A percentile compares a stretch with the other conserved stretches of the same genome.
Evolutionary conservation across 2,888 invertebrate species (phyloP).

Genomic region (Anarsia innoxiella): DNA sequence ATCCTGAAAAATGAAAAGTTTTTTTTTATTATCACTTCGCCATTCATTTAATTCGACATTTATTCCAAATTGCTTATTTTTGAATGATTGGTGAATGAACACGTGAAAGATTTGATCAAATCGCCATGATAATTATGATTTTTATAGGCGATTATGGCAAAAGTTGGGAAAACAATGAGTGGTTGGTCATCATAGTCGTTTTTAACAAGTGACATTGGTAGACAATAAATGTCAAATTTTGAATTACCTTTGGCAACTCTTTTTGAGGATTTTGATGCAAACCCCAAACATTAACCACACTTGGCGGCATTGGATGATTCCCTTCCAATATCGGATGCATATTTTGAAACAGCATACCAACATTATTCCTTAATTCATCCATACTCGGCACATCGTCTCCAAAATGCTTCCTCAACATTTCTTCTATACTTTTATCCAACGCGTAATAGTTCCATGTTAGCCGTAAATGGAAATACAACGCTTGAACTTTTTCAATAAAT

Average conservation of each 20-base stretch:
- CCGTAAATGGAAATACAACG: slow-evolving; percentile 17
- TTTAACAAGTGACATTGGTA: background rate
- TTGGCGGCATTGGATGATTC: slow-evolving; percentile 50
- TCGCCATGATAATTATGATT: no score
- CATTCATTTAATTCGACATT: background rate
- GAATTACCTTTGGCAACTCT: slow-evolving; percentile 44
- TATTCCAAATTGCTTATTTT: no score
- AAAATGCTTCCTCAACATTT: slow-evolving; percentile 22
- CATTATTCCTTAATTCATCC: slow-evolving; percentile 25
- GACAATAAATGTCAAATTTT: background rate
- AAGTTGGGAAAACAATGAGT: background rate
- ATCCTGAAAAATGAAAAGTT: slow-evolving; percentile 29
- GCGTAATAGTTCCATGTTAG: slow-evolving; percentile 12
- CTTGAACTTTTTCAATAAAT: slow-evolving; percentile 25
- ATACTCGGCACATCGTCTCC: slow-evolving; percentile 26
- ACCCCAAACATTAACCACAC: slow-evolving; percentile 50
- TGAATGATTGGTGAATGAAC: background rate
- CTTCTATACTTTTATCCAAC: slow-evolving; percentile 16
- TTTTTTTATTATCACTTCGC: background rate
- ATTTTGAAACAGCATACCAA: slow-evolving; percentile 54
- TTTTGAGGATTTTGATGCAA: slow-evolving; percentile 42
- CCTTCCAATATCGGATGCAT: slow-evolving; percentile 41
- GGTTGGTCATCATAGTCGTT: background rate
- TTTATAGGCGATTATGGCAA: background rate
- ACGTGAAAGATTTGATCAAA: background rate